These are phyloP conservation scores for Sinopyrophorus schimmeli DNA, from an alignment of 2,888 invertebrate species.

Conservation along the genomic window DNA sequence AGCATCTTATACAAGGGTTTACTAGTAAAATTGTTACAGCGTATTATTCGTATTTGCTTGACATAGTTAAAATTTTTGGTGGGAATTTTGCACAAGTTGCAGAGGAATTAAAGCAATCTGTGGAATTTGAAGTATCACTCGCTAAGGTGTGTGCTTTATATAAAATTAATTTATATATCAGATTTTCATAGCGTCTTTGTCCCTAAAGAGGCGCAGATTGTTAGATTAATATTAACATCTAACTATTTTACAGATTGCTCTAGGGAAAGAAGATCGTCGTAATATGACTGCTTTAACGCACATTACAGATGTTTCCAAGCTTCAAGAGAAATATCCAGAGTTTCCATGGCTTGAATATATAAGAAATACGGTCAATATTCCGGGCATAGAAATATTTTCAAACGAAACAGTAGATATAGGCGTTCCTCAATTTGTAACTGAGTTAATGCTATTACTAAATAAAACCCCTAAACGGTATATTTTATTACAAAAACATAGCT, in stretches of 20 bases:
- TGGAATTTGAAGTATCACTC: conserved; percentile 85
- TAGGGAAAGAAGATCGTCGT: conserved; percentile 86
- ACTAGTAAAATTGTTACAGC: conserved; percentile 81
- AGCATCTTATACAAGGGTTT: conserved; percentile 81
- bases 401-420: conserved; percentile 82
- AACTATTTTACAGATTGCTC: conserved; percentile 67
- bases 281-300: conserved; percentile 90
- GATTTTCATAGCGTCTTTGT: no score
- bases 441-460: conserved; percentile 65
- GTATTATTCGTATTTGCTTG: conserved; percentile 85
- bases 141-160: conserved; percentile 72
- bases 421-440: conserved; percentile 78
- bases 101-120: conserved; percentile 73
- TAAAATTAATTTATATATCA: not conserved
- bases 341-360: conserved; percentile 85
- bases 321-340: conserved; percentile 74
- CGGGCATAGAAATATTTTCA: conserved; percentile 62
- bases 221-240: not conserved
- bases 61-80: conserved; percentile 84
- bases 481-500: conserved; percentile 4
- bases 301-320: conserved; percentile 77
- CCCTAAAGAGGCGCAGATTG: no score
- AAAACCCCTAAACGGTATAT: conserved; percentile 59
- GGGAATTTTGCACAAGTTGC: conserved; percentile 71
- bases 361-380: conserved; percentile 70